Evolutionary conservation across 2,888 invertebrate species (phyloP), one percentile per base, ranked within the genome.

Genomic region (Polydesmus complanatus): DNA sequence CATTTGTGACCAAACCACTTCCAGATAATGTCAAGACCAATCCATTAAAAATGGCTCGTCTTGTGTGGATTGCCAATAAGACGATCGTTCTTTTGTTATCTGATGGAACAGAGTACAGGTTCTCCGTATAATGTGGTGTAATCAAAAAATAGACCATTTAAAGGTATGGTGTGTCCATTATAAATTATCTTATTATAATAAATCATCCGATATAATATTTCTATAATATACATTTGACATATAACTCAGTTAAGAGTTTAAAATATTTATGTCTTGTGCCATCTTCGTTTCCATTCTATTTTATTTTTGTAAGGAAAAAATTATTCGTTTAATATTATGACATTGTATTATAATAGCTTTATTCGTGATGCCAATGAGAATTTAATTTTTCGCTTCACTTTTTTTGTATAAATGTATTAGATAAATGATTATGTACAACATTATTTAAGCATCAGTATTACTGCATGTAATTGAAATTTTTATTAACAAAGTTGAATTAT

Each of bases 61-160:
- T 98, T 23, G 89, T 95, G 25, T 98, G 97, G 97, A 90, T 94
- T 64, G 92, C 91, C 73, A 86, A 89, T 70, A 82, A 93, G 60
- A 88, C 91, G 27, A 91, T 97, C 54, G 89, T 93, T 0, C 78
- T 97, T 22, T 89, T 96, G 85, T 79, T 96, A 66, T 92, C 94
- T 11, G 96, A 97, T 74, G 96, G 97, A 27, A 89, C 91, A 0
- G 97, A 98, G 77, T 86, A 85, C 61, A 79, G 86, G 65, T 88
- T 86, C 73, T 85, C 85, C 72, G 84, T 87, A 68, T 87, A 27
- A 58, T 8, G 5, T 22, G n/a, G 37, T 37, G 5, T 14, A 37
- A 8, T 8, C 37, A 37, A 37, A 5, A 14, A 37, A 37, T 8
- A 37, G 37, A 8, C 5, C 5, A 37, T 14, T 37, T 37, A 37